Base-by-base conservation (phyloP, 2,888 invertebrate species). In the Xiphydria camelus region DNA sequence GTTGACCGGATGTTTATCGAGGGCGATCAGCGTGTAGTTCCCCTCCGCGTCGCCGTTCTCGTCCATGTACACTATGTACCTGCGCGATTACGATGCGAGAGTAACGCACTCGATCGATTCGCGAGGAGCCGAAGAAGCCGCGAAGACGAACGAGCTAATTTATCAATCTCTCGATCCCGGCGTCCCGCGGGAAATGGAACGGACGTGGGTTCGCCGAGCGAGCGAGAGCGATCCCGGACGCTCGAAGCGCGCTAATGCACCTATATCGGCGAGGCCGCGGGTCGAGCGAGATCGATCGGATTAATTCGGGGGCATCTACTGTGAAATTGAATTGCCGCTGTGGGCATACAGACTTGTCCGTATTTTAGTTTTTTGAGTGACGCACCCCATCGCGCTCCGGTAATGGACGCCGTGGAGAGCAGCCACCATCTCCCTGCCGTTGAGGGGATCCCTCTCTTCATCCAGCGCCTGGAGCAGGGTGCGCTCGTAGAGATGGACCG, bases 31-130 rank as follows among this genome's bases (percentile, higher is more conserved):
- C 1, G 94, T 93, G 77, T 94, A 95, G 81, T 95, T 95, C 7
- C 95, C 95, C 67, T 92, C 92, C 0, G 94, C 91, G 68, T 95
- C 94, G 0, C 93, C 94, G 63, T 90, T 88, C 62, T 89, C 87
- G 74, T 95, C 94, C 83, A 95, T 92, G 67, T 90, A 88, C n/a
- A 91, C 88, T 80, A 89, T 87, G 74, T 93, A 94, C 29, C 94
- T 91, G 71, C n/a, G 59, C 36, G 43, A 38, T 19, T 12, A 12
- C 29, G 14, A 29, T 29, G 15, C 12, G 15, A 5, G 3, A 29
- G n/a, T n/a, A n/a, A n/a, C n/a, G n/a, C n/a, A n/a, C n/a, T n/a
- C n/a, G n/a, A n/a, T n/a, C n/a, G n/a, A n/a, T n/a, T n/a, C n/a
- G n/a, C n/a, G n/a, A n/a, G n/a, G n/a, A n/a, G n/a, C n/a, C n/a